phyloP scores from a whole-genome alignment of 2,113 vertebrate species.

The Gulo gulo region DNA sequence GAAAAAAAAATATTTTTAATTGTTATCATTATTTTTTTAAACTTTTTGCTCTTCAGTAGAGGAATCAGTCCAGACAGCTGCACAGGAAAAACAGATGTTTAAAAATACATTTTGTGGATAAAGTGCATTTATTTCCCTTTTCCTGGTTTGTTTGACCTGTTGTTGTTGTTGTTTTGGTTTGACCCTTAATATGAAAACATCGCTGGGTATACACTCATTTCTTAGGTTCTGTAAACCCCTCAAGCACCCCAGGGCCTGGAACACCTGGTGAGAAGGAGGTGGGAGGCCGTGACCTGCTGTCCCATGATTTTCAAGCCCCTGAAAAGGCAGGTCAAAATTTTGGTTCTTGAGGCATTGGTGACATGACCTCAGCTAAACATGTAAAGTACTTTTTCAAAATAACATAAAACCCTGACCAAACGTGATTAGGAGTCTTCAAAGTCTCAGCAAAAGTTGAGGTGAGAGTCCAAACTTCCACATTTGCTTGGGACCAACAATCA shows the following conservation, averaged over 20 bases:
- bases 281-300: not conserved
- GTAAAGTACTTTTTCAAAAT: not conserved
- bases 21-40: not conserved
- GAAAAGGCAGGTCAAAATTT: not conserved
- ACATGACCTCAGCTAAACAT: not conserved
- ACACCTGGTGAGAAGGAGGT: not conserved
- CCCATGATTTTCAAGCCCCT: slow-evolving; percentile 47
- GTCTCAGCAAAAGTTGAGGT: not conserved
- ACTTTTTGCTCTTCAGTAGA: not conserved
- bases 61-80: slow-evolving; percentile 60
- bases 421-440: not conserved
- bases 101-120: slow-evolving; percentile 65
- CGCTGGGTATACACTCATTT: slow-evolving; percentile 48
- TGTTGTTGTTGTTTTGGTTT: slow-evolving; percentile 10
- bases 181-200: slow-evolving; percentile 69
- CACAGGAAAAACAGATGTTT: slow-evolving; percentile 74
- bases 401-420: not conserved
- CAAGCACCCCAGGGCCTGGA: not conserved
- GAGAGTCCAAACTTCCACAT: not conserved
- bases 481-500: not conserved
- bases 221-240: not conserved
- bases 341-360: not conserved
- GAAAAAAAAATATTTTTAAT: not conserved
- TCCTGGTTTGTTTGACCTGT: slow-evolving; percentile 65
- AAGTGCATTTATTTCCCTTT: slow-evolving; percentile 67